Evolutionary conservation across 2,113 vertebrate species (phyloP), one percentile per base, ranked within the genome.

Genomic region (Cochlearius cochlearius): DNA sequence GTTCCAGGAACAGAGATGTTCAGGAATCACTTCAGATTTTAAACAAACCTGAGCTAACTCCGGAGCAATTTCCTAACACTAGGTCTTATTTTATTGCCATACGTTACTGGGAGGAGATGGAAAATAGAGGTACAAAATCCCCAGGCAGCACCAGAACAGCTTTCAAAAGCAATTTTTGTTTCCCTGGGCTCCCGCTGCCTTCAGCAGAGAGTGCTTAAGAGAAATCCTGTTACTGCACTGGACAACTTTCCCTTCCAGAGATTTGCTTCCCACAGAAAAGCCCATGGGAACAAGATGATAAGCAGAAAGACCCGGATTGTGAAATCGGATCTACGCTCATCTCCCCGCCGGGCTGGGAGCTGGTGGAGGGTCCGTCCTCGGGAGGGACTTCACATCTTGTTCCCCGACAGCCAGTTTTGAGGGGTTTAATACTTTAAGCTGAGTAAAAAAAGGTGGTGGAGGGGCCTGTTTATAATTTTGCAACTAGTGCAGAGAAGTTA

Each of bases 261-360:
- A 36, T 59, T 66, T 41, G 20, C 63, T 95, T 95, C 94, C 82
- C 93, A 90, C 71, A 59, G 71, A n/a, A 90, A 80, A 93, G 5
- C 92, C 92, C 90, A 92, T 21, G 82, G 82, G 86, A 96, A 78
- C 25, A 19, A 59, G 77, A 77, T 0, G 1, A 59, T 9, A 38
- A 77, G 75, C 63, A 88, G 72, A 94, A 94, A 93, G 22, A 16
- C 47, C 29, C 1, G 0, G 47, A 79, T 76, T 93, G 85, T 22
- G 59, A 82, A 96, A 95, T 53, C 7, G 0, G 14, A 43, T 20
- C n/a, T 9, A 7, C 0, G 0, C 20, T 87, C 47, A 26, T 36
- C 23, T 83, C 52, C 27, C 18, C 0, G 0, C 6, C 1, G 2
- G n/a, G 39, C 52, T 0, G 6, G 45, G 80, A 86, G 36, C 36